Base-by-base conservation (phyloP, 2,113 vertebrate species). In the Myiagra hebetior region DNA sequence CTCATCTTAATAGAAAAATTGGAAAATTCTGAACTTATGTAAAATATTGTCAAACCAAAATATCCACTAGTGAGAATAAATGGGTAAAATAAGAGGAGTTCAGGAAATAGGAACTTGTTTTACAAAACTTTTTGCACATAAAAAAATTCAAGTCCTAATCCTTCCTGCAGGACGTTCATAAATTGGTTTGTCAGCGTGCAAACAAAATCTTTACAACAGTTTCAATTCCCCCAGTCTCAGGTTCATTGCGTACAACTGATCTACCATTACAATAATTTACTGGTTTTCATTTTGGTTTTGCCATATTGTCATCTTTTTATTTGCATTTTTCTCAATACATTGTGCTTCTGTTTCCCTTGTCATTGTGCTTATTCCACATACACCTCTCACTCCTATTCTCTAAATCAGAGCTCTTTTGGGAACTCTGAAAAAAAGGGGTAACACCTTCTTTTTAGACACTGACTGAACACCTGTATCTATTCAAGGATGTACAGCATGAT, bases 101-200 rank as follows among this genome's bases (percentile, higher is more conserved):
- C 10, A 22, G 35, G 31, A 60, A 44, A 31, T 2, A 27, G 31
- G 20, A 72, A 2, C 7, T 56, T 68, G 6, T 53, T 90, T 31
- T 74, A 2, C 35, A 8, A 41, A 53, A 67, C 4, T 11, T 44
- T 12, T 56, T 73, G 31, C 1, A 3, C 4, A 3, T 46, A 37
- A n/a, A 41, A 70, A 55, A 41, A 24, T 59, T 11, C 18, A 16
- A 63, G 24, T 57, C 8, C 12, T 68, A 63, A 57, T 73, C 10
- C 15, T 64, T 77, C 39, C 27, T 74, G 28, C 1, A 5, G 44
- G 7, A 14, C 3, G 2, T 42, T 13, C 1, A 0, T 44, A 80
- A 35, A 18, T 76, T 69, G 60, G 17, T 68, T 76, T 73, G 19
- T 59, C n/a, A 60, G 17, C 30, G 14, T 30, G 26, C 22, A 69